Base-by-base conservation (phyloP, 1,140 invertebrate genomes). In the Atta cephalotes region DNA sequence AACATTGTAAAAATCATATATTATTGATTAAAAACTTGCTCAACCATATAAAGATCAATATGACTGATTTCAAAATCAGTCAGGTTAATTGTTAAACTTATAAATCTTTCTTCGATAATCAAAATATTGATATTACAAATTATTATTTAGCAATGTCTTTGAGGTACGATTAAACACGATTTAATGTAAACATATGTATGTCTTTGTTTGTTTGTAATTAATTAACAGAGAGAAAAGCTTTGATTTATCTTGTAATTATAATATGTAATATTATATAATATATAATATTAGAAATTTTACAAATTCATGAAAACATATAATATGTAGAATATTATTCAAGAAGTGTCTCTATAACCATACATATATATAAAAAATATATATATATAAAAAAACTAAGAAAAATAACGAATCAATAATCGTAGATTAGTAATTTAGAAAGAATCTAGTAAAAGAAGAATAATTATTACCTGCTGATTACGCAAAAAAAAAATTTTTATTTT, bases 21-120 rank as follows among this genome's bases (percentile, higher is more conserved):
- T 66, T 58, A 21, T 58, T 58, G n/a, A 63, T 63, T 66, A 35
- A 66, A 66, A 66, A 66, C 1, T 39, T 39, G 35, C 7, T 66
- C 1, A 35, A 14, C 9, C 3, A 28, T 35, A n/a, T 35, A 66
- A 10, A 39, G 6, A 68, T 4, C 35, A 39, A n/a, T 39, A 16
- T 68, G 14, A 63, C 2, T 63, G 14, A 39, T 68, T 68, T 68
- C 21, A 21, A 39, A 68, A 21, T 14, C 35, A 2, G 39, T 35
- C 5, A 35, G 31, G 0, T 14, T 68, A 3, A 21, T 68, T 68
- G 3, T 3, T 9, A 68, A 68, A 39, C 0, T n/a, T n/a, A 35
- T 35, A 14, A 68, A 51, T 28, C 9, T 53, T 16, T 28, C 3
- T 28, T 53, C 10, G 16, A 18, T 25, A 2, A 72, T 28, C 21